Evolutionary conservation across 2,888 invertebrate genomes (phyloP), one percentile per base, ranked within the genome.

Genomic region (Athetis lepigone): DNA sequence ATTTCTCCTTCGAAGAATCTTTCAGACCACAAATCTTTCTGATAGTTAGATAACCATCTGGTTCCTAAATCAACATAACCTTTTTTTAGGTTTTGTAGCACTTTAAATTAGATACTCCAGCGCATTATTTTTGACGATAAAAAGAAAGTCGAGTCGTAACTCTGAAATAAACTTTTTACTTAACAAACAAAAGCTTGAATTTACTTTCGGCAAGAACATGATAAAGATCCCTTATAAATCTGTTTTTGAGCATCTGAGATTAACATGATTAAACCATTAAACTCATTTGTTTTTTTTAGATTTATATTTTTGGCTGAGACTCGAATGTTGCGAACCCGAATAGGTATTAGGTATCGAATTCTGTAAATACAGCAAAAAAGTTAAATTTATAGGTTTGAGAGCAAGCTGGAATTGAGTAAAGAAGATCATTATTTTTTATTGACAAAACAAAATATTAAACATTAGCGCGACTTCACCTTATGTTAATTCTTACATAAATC

Each of bases 401-500:
- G 23, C 21, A 29, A 3, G 0, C 21, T 23, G 23, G 8, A 21
- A 0, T 33, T 67, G 13, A 19, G 8, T 25, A 37, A 66, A 55
- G 8, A 4, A 55, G 4, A 36, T 6, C 27, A 23, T 65, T 37
- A 59, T 47, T 47, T 68, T 64, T 69, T 47, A 70, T 46, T 0
- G 29, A 52, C n/a, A 70, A 45, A 61, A 49, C 9, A 40, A 52
- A 58, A 68, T 6, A 33, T 13, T 11, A 45, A 69, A 68, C 9
- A n/a, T 57, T 19, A 13, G 9, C 4, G 8, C 25, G 29, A 61
- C 50, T 40, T 63, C 29, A 56, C n/a, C 23, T 13, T 37, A 50
- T 51, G 50, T 4, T 46, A 72, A 51, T 50, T 43, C 36, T 7
- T 19, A 16, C 23, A 55, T 63, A 71, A 50, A 71, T 63, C 40